Evolutionary conservation across 2,888 invertebrate species (phyloP).

Genomic region (Drosophila atroscutellata): DNA sequence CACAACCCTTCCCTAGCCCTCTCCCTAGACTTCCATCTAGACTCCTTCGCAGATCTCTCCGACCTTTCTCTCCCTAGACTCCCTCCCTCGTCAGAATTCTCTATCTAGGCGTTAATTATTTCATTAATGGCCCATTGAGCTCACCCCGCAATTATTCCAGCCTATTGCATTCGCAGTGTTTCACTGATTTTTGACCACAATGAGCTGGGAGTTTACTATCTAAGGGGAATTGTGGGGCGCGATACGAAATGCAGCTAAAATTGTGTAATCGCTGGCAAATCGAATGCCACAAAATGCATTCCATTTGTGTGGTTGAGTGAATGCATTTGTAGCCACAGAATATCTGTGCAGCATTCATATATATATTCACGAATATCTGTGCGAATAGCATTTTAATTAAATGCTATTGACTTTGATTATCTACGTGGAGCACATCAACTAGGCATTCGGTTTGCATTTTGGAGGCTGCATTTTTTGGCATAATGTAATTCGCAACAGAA

Average conservation of each 20-base stretch:
- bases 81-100: not conserved
- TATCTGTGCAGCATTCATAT: slow-evolving; percentile 11
- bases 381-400: slow-evolving; percentile 62
- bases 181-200: slow-evolving; percentile 67
- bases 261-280: slow-evolving; percentile 61
- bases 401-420: slow-evolving; percentile 20
- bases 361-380: slow-evolving; percentile 18
- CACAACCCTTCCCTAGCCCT: too few relatives aligned
- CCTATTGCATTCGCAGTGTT: slow-evolving; percentile 69
- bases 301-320: slow-evolving; percentile 35
- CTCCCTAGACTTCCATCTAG: too few relatives aligned
- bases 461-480: not conserved
- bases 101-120: slow-evolving; percentile 71
- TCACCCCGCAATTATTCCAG: slow-evolving; percentile 65
- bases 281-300: slow-evolving; percentile 48
- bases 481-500: not conserved
- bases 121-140: slow-evolving; percentile 68
- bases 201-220: slow-evolving; percentile 21
- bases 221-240: not conserved
- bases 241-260: slow-evolving; percentile 42
- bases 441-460: not conserved
- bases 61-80: too few relatives aligned
- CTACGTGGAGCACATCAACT: slow-evolving; percentile 2
- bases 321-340: slow-evolving; percentile 15
- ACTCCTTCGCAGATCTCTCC: too few relatives aligned